Evolutionary conservation across 2,797 vertebrate species (phyloP).

Genomic region (Vultur gryphus): DNA sequence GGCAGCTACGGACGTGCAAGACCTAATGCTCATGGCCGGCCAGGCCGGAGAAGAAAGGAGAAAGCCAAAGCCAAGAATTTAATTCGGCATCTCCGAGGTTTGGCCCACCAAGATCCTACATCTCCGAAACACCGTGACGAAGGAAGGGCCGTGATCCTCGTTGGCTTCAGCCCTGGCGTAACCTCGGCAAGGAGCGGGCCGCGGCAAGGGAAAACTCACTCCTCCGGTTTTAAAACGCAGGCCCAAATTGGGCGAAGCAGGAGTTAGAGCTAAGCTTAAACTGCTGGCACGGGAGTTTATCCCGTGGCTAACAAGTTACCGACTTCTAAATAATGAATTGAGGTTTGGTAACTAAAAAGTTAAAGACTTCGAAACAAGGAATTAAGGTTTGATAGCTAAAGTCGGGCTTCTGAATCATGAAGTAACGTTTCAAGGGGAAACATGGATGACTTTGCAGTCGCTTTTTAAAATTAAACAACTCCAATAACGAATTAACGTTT

Average conservation of each 20-base stretch:
- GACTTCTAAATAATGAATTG: neutral
- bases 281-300: too few species aligned
- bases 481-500: neutral
- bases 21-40: neutral
- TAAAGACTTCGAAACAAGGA: neutral
- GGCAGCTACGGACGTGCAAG: neutral
- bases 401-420: neutral
- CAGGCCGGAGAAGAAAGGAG: neutral
- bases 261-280: neutral
- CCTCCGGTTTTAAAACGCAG: neutral
- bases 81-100: neutral
- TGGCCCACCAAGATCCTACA: neutral
- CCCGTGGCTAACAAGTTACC: too few species aligned
- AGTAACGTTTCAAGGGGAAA: neutral
- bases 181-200: neutral
- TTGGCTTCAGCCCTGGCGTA: neutral
- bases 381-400: neutral
- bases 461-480: neutral
- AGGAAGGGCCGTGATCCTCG: neutral
- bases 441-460: too few species aligned
- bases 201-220: neutral
- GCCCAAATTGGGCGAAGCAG: neutral
- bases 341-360: too few species aligned
- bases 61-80: neutral
- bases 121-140: rapidly evolving